Evolutionary conservation across 2,113 vertebrate genomes (phyloP), one percentile per base, ranked within the genome.

Genomic region (Toxostoma redivivum): DNA sequence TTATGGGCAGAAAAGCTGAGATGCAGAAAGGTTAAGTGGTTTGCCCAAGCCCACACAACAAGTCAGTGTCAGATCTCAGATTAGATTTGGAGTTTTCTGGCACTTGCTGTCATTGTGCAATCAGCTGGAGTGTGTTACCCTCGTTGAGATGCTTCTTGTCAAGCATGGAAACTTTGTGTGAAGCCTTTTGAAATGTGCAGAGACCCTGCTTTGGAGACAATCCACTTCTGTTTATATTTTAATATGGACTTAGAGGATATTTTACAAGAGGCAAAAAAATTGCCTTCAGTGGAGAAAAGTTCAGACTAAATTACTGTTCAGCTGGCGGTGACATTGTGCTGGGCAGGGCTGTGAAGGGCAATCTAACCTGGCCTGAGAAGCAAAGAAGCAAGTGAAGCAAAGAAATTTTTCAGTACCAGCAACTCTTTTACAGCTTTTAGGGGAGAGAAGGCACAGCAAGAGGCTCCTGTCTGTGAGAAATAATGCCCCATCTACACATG

Each of bases 1-100:
- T 96, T 94, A 84, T 86, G 45, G 88, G 79, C 61, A 88, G 80
- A 96, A 96, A 93, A 88, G 53, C 72, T 84, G 86, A 94, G 86
- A 86, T 93, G 90, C 0, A 0, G 85, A 74, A 84, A 95, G 85
- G 92, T 97, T 93, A 93, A 96, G 93, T 94, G 92, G 51, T 92
- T 93, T 88, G 51, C 85, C 88, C 93, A 93, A 88, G 86, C 76
- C 88, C 90, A 84, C 88, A 81, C 82, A 93, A 65, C n/a, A 64
- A 94, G 86, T 76, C 91, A 71, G 82, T 93, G 90, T 93, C 91
- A 91, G 79, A 83, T 91, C 71, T 70, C 58, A 88, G 93, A 91
- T 95, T 73, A 85, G 70, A 21, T 35, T 50, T 56, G 48, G 74
- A 92, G 81, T 78, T 96, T 94, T 87, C 71, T 94, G 71, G 88